phyloP scores from a whole-genome alignment of 2,797 vertebrate genomes.

The Myotis daubentonii region DNA sequence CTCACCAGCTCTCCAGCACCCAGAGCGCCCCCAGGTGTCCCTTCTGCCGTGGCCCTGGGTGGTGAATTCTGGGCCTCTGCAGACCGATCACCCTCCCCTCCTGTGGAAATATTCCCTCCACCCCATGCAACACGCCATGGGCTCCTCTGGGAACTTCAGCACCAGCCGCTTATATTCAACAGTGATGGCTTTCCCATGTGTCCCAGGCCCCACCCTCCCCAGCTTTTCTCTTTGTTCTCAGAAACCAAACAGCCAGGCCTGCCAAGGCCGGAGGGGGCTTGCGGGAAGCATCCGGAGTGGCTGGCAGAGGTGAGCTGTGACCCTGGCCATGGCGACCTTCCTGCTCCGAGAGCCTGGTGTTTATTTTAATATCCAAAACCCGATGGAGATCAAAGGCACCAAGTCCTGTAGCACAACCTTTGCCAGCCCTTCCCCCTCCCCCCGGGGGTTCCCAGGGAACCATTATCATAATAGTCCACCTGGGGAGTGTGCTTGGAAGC shows the following conservation, averaged over 20 bases:
- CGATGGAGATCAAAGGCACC: constrained; percentile 45
- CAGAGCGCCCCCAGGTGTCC: neutral
- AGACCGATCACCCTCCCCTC: neutral
- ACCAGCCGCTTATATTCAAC: too few species aligned
- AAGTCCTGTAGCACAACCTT: neutral
- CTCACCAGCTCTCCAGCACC: neutral
- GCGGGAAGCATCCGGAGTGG: neutral
- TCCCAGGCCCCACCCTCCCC: neutral
- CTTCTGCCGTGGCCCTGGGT: neutral
- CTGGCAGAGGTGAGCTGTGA: neutral
- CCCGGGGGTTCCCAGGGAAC: neutral
- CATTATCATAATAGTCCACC: neutral
- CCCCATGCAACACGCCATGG: too few species aligned
- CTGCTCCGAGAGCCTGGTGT: neutral
- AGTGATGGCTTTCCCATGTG: neutral
- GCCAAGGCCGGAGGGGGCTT: neutral
- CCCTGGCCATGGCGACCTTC: neutral
- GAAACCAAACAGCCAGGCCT: neutral
- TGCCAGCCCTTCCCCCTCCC: too few species aligned
- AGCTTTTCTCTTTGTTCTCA: constrained; percentile 20
- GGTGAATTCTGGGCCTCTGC: neutral
- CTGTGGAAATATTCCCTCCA: neutral
- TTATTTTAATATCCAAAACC: constrained; percentile 20
- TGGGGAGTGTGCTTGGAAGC: neutral
- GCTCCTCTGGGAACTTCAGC: neutral